phyloP scores from a whole-genome alignment of 2,888 invertebrate genomes.

The Mimas tiliae region DNA sequence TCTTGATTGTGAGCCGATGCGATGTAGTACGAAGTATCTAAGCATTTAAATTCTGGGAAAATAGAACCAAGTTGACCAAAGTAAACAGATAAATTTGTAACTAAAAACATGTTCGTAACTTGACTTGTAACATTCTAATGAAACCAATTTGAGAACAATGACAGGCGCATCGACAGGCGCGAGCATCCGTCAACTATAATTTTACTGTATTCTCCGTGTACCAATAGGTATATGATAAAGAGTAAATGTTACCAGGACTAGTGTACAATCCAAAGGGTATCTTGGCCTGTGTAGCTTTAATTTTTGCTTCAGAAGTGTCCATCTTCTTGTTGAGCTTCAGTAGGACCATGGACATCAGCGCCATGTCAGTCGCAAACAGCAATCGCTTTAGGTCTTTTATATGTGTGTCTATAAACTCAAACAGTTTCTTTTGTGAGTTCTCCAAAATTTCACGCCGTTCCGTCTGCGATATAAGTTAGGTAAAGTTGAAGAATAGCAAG shows the following conservation, averaged over 20 bases:
- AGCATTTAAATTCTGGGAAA: constrained; percentile 72
- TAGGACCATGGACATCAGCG: constrained; percentile 77
- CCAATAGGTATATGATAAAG: too few relatives aligned
- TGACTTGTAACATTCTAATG: neutral
- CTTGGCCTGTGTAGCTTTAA: constrained; percentile 73
- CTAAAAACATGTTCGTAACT: neutral
- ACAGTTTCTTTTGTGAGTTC: constrained; percentile 59
- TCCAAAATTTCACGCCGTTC: constrained; percentile 69
- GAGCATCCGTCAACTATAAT: too few relatives aligned
- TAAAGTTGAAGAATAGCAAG: too few relatives aligned
- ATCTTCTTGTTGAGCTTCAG: constrained; percentile 77
- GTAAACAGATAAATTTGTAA: neutral
- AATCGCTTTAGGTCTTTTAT: constrained; percentile 74
- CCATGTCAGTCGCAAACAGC: constrained; percentile 72
- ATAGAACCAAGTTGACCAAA: neutral
- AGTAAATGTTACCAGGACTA: constrained; percentile 63
- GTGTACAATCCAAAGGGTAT: constrained; percentile 78
- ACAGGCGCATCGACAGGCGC: too few relatives aligned
- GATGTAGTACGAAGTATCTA: constrained; percentile 78
- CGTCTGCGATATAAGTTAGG: constrained; percentile 45
- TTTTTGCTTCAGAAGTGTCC: constrained; percentile 77
- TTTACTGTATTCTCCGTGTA: too few relatives aligned
- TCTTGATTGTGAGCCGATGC: constrained; percentile 78
- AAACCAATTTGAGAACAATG: too few relatives aligned
- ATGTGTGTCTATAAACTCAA: constrained; percentile 67